Conservation (phyloP, 1,140 invertebrate genomes). For the Heliconius congener region DNA sequence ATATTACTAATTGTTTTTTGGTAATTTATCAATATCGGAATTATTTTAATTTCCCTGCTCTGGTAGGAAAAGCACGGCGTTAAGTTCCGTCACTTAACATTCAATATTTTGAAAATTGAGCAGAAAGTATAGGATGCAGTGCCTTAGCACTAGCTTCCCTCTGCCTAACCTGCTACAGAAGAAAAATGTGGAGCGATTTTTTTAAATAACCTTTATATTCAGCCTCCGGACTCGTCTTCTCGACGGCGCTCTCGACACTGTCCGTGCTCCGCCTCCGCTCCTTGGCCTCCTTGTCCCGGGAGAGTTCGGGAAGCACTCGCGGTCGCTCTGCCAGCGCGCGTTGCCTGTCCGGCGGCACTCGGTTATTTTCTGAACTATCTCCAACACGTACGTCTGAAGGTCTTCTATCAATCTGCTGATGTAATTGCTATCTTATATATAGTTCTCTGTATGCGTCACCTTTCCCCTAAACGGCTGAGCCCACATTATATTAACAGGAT, state of each 20-base stretch:
- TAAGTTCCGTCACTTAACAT: too few relatives aligned
- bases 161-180: too few relatives aligned
- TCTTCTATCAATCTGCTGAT: conserved; percentile 34
- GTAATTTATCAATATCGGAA: too few relatives aligned
- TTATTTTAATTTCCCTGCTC: too few relatives aligned
- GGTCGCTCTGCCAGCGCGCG: conserved; percentile 37
- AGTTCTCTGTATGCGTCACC: too few relatives aligned
- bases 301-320: conserved; percentile 10
- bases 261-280: conserved; percentile 27
- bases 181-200: too few relatives aligned
- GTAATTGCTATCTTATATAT: background rate
- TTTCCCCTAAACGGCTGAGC: too few relatives aligned
- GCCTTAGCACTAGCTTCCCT: too few relatives aligned
- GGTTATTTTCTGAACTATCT: conserved; percentile 28
- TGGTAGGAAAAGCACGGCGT: too few relatives aligned
- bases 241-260: background rate
- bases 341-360: conserved; percentile 43
- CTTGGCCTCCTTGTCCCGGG: background rate
- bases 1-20: too few relatives aligned
- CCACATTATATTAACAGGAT: background rate
- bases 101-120: too few relatives aligned
- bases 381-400: conserved; percentile 27
- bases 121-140: too few relatives aligned
- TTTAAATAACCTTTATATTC: background rate
- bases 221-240: conserved; percentile 18